These are phyloP conservation scores for Hyphantria cunea DNA, from an alignment of 1,140 invertebrate species.

Conservation along the genomic window DNA sequence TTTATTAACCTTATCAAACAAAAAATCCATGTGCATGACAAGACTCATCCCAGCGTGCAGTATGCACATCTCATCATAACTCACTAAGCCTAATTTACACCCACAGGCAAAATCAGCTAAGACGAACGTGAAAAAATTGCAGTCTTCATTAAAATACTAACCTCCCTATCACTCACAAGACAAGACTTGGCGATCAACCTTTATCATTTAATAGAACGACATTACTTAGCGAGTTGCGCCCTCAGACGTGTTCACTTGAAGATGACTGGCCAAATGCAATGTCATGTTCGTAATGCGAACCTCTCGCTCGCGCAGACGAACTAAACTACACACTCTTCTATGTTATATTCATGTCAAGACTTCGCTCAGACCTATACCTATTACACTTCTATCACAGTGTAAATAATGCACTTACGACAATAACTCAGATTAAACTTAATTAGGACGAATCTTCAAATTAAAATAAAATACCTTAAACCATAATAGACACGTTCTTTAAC, in stretches of 20 bases:
- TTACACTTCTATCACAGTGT: constrained; percentile 79
- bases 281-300: too few relatives aligned
- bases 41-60: constrained; percentile 34
- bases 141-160: constrained; percentile 75
- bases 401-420: constrained; percentile 77
- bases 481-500: constrained; percentile 39
- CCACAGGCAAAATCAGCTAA: constrained; percentile 58
- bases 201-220: constrained; percentile 23
- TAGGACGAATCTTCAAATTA: constrained; percentile 46
- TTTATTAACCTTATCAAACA: constrained; percentile 21
- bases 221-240: constrained; percentile 6
- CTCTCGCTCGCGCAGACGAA: too few relatives aligned
- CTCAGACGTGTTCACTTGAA: too few relatives aligned
- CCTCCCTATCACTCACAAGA: constrained; percentile 54
- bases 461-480: constrained; percentile 37
- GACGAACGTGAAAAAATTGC: constrained; percentile 65
- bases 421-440: constrained; percentile 53
- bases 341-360: constrained; percentile 66
- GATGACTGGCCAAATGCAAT: too few relatives aligned
- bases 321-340: constrained; percentile 39
- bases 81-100: constrained; percentile 46
- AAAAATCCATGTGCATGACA: constrained; percentile 16
- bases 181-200: constrained; percentile 60
- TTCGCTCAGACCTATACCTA: constrained; percentile 59
- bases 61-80: constrained; percentile 26